Base-by-base conservation (phyloP, 1,140 invertebrate species). In the Anadara kagoshimensis region DNA sequence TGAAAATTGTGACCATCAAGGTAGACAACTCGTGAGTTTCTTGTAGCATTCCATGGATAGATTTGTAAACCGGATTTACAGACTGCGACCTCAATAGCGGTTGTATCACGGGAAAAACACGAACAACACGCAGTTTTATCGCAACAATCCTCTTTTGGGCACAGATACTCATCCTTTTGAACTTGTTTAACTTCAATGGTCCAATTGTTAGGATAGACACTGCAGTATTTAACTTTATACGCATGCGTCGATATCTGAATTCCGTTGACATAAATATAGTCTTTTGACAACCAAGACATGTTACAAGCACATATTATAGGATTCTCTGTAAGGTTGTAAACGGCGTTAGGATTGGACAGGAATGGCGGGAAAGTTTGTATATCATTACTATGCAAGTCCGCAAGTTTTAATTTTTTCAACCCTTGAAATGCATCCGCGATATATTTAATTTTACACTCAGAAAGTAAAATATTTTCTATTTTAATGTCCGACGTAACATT, bases 231-330 rank as follows among this genome's bases (percentile, higher is more conserved):
- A 16, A 76, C 53, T n/a, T 58, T 53, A 47, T 72, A 76, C n/a
- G 57, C 45, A 22, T 70, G 41, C 22, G 73, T 76, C 3, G 61
- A 64, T 5, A 71, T n/a, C 12, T 24, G 22, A n/a, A 44, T 61
- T 1, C 29, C 49, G 1, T 44, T 49, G 0, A 54, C 57, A 0
- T 2, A 29, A 12, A 65, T 53, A 22, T 65, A 71, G 47, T 43
- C 54, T 22, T 68, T 59, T 0, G 58, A 41, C 29, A 76, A 14
- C 75, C 75, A 76, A 24, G 44, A 57, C 75, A 76, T 76, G n/a
- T 41, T 47, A 26, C 75, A 76, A 7, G 53, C 51, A 53, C 75
- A 76, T 5, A 49, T 12, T 20, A 76, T 47, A 1, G 69, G 69
- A 45, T 76, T 76, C 1, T 49, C 56, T 20, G 41, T 51, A 22